Percentiles rank a stretch among this genome's conserved stretches.
These are phyloP conservation scores for Metacarcinus magister DNA, from an alignment of 2,888 invertebrate genomes.

Conservation along the genomic window DNA sequence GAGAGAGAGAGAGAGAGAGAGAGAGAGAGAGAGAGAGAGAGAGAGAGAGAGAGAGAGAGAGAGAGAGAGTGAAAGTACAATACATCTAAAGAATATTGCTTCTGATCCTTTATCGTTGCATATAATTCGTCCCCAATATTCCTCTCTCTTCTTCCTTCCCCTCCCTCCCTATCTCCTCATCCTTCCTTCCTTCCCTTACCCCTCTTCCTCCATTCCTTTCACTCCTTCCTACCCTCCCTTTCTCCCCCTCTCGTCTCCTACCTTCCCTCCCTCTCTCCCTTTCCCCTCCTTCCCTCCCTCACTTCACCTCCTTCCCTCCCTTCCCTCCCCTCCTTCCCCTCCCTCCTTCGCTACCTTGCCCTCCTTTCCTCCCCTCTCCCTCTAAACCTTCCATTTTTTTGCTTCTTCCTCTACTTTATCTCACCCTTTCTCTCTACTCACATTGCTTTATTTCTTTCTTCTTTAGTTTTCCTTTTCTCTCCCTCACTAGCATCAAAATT, in stretches of 20 bases:
- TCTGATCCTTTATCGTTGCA: background rate
- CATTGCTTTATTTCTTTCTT: background rate
- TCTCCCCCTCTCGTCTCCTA: background rate
- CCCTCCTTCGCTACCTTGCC: background rate
- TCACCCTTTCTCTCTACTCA: too few relatives aligned
- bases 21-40: too few relatives aligned
- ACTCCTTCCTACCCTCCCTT: background rate
- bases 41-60: too few relatives aligned
- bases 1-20: too few relatives aligned
- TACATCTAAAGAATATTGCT: background rate
- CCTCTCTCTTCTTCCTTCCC: background rate
- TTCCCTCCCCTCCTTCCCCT: background rate
- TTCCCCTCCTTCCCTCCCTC: background rate
- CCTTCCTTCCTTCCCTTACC: too few relatives aligned
- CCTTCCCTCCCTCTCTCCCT: conserved; percentile 29
- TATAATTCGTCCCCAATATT: background rate
- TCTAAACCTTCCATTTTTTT: background rate
- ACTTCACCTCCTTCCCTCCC: background rate
- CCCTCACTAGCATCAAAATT: too few relatives aligned
- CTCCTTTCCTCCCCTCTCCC: background rate
- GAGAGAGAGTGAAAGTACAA: too few relatives aligned
- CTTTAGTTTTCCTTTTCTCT: background rate
- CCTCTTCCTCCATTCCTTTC: background rate
- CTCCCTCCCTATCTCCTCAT: background rate
- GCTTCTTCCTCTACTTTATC: too few relatives aligned